Percentiles rank a stretch among this genome's conserved stretches.
phyloP scores from a whole-genome alignment of 2,797 vertebrate species.

The Lepilemur ruficaudatus region DNA sequence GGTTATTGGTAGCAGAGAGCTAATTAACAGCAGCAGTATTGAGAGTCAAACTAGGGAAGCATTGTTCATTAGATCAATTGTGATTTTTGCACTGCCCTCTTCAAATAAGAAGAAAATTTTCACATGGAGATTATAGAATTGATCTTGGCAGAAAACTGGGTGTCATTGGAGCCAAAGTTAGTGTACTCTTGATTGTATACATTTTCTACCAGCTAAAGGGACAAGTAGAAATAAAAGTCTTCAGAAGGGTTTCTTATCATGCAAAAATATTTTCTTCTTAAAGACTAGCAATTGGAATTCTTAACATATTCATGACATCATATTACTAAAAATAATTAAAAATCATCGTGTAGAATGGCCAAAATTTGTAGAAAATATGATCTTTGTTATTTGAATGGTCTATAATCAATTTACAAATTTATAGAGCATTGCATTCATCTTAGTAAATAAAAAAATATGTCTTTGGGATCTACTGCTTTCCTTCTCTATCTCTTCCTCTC shows the following conservation, averaged over 20 bases:
- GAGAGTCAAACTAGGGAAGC: conserved; percentile 13
- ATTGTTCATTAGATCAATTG: conserved; percentile 47
- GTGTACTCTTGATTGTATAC: neutral
- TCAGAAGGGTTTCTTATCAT: neutral
- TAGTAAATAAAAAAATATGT: neutral
- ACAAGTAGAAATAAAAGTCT: neutral
- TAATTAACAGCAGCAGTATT: conserved; percentile 28
- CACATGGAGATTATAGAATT: neutral
- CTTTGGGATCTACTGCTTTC: neutral
- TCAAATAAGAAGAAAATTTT: conserved; percentile 38
- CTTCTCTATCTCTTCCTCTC: neutral
- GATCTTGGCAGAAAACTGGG: conserved; percentile 35
- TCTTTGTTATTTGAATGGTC: neutral
- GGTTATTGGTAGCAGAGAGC: neutral
- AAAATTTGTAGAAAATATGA: neutral
- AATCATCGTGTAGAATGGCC: neutral
- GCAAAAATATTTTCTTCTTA: neutral
- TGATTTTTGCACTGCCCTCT: conserved; percentile 32
- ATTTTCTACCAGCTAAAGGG: neutral
- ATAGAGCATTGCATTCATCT: neutral
- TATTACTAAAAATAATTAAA: conserved; percentile 20
- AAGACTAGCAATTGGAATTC: neutral
- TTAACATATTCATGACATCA: neutral
- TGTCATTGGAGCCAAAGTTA: neutral
- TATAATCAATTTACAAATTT: neutral